Conservation (phyloP, 2,113 vertebrate species). For the Felis chaus region DNA sequence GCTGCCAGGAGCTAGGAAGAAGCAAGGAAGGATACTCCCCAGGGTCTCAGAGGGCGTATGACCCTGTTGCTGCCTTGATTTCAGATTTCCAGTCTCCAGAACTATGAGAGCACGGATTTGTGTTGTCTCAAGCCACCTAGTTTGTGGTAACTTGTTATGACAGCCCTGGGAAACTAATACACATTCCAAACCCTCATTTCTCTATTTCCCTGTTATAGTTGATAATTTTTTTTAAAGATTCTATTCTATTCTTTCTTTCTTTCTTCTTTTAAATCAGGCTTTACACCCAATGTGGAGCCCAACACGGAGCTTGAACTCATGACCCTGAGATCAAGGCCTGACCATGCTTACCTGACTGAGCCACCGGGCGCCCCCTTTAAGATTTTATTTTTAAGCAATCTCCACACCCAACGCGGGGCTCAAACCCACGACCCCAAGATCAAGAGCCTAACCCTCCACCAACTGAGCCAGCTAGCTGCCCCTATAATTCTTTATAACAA, state of each 20-base stretch:
- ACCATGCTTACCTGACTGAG: no score
- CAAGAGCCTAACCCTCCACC: neutral
- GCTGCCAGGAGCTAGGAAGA: neutral
- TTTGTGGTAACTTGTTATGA: neutral
- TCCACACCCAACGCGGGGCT: neutral
- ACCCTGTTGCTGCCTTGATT: neutral
- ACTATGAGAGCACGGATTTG: neutral
- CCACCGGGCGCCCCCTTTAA: neutral
- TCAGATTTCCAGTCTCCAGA: neutral
- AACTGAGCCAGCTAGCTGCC: neutral
- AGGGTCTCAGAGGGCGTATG: neutral
- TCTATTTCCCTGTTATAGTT: neutral
- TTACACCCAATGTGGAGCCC: no score
- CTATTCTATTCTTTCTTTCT: no score
- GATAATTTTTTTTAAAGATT: neutral
- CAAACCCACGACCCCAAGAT: neutral
- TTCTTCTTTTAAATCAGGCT: neutral
- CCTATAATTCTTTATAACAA: neutral
- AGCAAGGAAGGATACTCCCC: neutral
- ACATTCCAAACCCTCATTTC: neutral
- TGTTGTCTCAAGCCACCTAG: neutral
- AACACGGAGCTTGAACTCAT: no score
- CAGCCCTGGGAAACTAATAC: neutral
- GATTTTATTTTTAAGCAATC: neutral
- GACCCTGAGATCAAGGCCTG: no score